Percentiles rank a stretch among this genome's conserved stretches.
phyloP scores from a whole-genome alignment of 2,113 vertebrate species.

The Origma solitaria region DNA sequence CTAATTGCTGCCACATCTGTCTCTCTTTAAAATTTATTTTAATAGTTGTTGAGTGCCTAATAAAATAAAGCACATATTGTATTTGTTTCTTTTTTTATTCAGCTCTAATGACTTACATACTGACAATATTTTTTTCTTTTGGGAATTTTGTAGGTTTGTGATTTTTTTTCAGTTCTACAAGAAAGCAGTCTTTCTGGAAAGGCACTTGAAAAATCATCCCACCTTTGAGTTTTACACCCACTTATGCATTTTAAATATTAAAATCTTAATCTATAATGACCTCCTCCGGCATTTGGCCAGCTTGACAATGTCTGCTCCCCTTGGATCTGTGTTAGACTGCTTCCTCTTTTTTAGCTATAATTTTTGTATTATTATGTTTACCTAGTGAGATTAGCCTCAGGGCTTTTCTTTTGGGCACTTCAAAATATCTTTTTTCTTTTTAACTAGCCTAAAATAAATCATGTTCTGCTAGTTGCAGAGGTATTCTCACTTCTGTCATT shows the following conservation, averaged over 20 bases:
- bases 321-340: neutral
- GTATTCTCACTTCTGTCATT: neutral
- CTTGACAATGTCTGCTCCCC: neutral
- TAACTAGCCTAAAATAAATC: neutral
- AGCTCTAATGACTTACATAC: neutral
- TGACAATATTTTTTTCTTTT: neutral
- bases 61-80: constrained; percentile 8
- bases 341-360: neutral
- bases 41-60: neutral
- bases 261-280: neutral
- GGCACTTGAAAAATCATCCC: neutral
- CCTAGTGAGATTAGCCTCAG: neutral
- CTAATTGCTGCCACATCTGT: constrained; percentile 7
- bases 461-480: neutral
- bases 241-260: neutral
- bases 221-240: neutral
- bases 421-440: neutral
- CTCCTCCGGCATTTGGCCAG: neutral
- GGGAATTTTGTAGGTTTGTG: neutral
- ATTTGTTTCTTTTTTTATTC: constrained; percentile 5
- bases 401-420: neutral
- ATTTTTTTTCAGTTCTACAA: neutral
- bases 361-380: neutral
- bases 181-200: neutral
- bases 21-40: constrained; percentile 1